These are phyloP conservation scores for Gallinago undulata DNA, from an alignment of 2,113 vertebrate genomes.

Conservation along the genomic window DNA sequence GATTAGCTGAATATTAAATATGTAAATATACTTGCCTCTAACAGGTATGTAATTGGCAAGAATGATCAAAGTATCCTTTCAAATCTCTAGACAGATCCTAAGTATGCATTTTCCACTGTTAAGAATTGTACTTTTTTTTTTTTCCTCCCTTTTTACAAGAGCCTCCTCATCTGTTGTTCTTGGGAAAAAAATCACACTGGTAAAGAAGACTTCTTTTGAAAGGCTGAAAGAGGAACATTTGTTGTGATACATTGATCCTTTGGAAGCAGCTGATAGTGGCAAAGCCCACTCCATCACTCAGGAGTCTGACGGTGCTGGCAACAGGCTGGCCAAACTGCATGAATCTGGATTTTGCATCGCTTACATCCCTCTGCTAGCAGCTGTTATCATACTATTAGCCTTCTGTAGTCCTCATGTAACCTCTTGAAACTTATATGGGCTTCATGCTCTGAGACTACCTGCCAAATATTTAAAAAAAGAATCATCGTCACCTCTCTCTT, in stretches of 20 bases:
- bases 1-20: conserved; percentile 51
- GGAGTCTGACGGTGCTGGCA: not conserved
- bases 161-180: not conserved
- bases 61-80: conserved; percentile 54
- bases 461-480: conserved; percentile 35
- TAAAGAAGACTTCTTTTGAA: not conserved
- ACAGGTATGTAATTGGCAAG: conserved; percentile 40
- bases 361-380: conserved; percentile 2
- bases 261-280: not conserved
- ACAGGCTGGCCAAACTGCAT: not conserved
- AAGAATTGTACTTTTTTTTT: not conserved
- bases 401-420: conserved; percentile 28
- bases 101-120: not conserved
- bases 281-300: not conserved
- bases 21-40: not conserved
- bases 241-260: not conserved
- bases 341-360: not conserved
- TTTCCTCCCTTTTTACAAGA: not conserved
- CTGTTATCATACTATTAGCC: conserved; percentile 29
- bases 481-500: not conserved
- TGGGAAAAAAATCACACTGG: not conserved
- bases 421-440: conserved; percentile 14
- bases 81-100: conserved; percentile 29
- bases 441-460: not conserved
- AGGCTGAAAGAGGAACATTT: not conserved